Base-by-base conservation (phyloP, 2,888 invertebrate species). In the Lasius platythorax region DNA sequence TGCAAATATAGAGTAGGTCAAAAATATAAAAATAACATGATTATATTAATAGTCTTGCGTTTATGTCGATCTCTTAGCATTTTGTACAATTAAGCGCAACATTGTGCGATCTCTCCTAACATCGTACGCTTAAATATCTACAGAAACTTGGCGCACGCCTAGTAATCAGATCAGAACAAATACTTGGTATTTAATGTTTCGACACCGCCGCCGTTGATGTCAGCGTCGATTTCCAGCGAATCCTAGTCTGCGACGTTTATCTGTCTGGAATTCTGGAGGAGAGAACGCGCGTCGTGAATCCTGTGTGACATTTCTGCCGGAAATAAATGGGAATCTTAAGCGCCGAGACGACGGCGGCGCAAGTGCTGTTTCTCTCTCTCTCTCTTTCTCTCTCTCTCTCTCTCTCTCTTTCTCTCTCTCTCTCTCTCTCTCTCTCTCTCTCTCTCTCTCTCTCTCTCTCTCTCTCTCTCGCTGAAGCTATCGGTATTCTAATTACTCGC, bases 401-500 rank as follows among this genome's bases (percentile, higher is more conserved):
- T 37, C 11, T 11, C 23, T 23, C 23, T 23, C 23, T 23, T 23
- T 23, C 23, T 23, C 23, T 23, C 23, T 23, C 23, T 23, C 23
- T 23, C 23, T 23, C 23, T 23, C 23, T 61, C 30, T 15, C 28
- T 23, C 56, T 28, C 70, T 33, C 63, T 33, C 18, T 33, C 33
- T 61, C 30, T 6, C 28, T 9, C 56, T 12, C 28, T n/a, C 37
- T n/a, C 33, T n/a, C 64, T 37, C 37, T 37, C 11, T 11, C 64
- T 23, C 23, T 58, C 40, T 40, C 40, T 64, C n/a, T 70, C 70
- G 74, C 30, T 53, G 68, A 67, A 87, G 84, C 83, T 89, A 90
- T 89, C 87, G 87, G 88, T 90, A 88, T 89, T 90, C 90, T 89
- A 89, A 89, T 89, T 89, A 89, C 89, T 89, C 84, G 89, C 78